phyloP scores from a whole-genome alignment of 2,797 vertebrate species.

The Microhierax caerulescens region DNA sequence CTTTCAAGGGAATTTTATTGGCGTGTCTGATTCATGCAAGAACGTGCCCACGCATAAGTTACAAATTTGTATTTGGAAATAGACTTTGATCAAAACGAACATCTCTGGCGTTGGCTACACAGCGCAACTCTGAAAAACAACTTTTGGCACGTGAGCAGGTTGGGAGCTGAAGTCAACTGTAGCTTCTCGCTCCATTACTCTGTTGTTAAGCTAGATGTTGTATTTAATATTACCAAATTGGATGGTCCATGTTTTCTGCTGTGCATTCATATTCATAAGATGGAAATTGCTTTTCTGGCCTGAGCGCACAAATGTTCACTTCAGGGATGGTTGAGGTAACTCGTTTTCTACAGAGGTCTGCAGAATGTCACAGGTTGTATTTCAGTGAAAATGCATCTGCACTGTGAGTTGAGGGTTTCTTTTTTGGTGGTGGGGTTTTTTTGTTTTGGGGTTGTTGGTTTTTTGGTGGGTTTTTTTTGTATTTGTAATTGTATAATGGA shows the following conservation, averaged over 20 bases:
- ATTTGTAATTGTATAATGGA: not conserved
- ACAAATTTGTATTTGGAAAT: not conserved
- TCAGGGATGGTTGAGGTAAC: not conserved
- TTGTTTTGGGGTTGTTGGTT: not conserved
- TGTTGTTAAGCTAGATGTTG: not conserved
- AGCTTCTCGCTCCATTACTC: not conserved
- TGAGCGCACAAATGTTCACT: not conserved
- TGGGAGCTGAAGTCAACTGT: not conserved
- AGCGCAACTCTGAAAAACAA: not conserved
- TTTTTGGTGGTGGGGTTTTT: not conserved
- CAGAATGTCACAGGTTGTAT: not conserved
- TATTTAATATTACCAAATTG: not conserved
- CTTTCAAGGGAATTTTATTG: not conserved
- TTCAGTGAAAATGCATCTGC: not conserved
- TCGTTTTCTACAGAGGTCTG: not conserved
- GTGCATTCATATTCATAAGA: not conserved
- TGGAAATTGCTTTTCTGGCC: not conserved
- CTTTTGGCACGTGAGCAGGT: not conserved
- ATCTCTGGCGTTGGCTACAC: not conserved
- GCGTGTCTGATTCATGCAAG: not conserved
- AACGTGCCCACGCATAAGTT: not conserved
- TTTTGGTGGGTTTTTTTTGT: not conserved
- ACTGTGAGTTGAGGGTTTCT: not conserved
- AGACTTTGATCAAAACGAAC: not conserved
- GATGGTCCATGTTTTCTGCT: accelerated